Conservation (phyloP, 2,113 vertebrate genomes). For the Gallinago undulata region DNA sequence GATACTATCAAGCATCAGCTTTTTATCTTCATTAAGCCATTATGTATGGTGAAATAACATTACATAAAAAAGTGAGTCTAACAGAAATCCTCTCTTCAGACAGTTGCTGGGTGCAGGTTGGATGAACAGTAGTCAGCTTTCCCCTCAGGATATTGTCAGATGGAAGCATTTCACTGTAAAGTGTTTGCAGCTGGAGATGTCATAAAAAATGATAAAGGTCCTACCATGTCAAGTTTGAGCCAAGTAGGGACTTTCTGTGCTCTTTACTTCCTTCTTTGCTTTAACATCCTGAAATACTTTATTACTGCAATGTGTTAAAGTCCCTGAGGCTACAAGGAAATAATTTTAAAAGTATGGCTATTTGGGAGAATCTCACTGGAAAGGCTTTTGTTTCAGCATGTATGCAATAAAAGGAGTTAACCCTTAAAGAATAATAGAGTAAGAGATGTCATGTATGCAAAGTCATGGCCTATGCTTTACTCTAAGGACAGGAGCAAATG, state of each 20-base stretch:
- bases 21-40: neutral
- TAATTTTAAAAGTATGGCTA: neutral
- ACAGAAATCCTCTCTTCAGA: constrained; percentile 23
- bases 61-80: neutral
- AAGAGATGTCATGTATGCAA: neutral
- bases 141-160: constrained; percentile 20
- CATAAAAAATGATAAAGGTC: constrained; percentile 41
- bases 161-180: constrained; percentile 51
- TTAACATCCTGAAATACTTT: neutral
- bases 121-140: constrained; percentile 33
- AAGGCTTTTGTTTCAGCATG: neutral
- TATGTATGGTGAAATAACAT: neutral
- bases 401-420: constrained; percentile 14
- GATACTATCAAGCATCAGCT: neutral
- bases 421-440: neutral
- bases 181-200: constrained; percentile 57
- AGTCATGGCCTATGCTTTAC: neutral
- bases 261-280: neutral
- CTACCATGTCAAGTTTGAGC: constrained; percentile 10
- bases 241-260: constrained; percentile 12
- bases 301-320: neutral
- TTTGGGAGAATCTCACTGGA: neutral
- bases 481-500: neutral
- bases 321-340: neutral
- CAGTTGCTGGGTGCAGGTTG: neutral